Evolutionary conservation across 1,140 invertebrate species (phyloP).

Genomic region (Trichonephila clavipes): DNA sequence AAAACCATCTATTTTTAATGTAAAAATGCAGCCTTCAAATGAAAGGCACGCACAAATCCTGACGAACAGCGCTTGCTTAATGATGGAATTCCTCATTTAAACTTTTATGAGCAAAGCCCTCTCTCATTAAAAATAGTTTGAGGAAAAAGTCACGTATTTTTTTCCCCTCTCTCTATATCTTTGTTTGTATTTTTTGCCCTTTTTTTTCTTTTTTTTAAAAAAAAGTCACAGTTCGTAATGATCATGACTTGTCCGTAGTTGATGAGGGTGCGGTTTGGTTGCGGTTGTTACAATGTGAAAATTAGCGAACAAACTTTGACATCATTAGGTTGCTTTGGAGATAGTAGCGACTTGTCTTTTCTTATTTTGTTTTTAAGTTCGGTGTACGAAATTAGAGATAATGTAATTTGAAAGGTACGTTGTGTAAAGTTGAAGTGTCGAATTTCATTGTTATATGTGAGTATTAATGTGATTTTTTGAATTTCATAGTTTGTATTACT

Average conservation of each 20-base stretch:
- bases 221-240: not conserved
- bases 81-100: slow-evolving; percentile 17
- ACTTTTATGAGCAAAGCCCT: slow-evolving; percentile 2
- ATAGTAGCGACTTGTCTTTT: not conserved
- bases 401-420: not conserved
- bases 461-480: too few species aligned
- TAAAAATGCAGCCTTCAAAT: not conserved
- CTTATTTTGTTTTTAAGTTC: not conserved
- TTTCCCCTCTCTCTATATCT: not conserved
- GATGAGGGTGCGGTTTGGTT: not conserved
- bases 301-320: slow-evolving; percentile 14
- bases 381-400: not conserved
- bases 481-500: too few species aligned
- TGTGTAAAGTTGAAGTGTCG: not conserved
- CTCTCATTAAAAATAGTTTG: slow-evolving; percentile 19
- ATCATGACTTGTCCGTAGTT: not conserved
- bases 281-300: not conserved
- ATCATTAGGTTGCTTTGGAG: not conserved
- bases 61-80: not conserved
- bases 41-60: not conserved
- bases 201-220: not conserved
- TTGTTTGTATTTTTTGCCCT: slow-evolving; percentile 4
- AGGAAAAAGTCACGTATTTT: not conserved
- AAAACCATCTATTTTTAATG: not conserved
- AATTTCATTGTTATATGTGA: too few species aligned